Percentiles rank a stretch among this genome's conserved stretches.
Conservation (phyloP, 1,140 invertebrate species). For the Psilanteris sp. region DNA sequence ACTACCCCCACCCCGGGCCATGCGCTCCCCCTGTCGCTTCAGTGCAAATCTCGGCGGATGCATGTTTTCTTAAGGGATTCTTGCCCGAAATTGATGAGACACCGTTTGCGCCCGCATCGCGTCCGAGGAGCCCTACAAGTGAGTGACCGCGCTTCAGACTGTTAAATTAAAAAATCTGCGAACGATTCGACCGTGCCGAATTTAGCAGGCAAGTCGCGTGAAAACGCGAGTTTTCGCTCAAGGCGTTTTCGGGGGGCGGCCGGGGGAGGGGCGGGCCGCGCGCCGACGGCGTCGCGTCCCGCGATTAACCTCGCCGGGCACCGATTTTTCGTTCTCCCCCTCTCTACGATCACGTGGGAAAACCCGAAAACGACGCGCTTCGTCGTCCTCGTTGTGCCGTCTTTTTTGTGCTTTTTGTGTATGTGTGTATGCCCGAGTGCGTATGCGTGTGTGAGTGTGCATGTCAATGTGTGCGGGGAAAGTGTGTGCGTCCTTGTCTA, state of each 20-base stretch:
- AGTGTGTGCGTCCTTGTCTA: no score
- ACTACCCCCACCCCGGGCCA: slow-evolving; percentile 68
- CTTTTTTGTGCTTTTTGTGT: no score
- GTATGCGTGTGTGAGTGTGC: no score
- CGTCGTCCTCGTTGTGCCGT: no score
- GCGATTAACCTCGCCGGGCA: slow-evolving; percentile 1
- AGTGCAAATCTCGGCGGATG: slow-evolving; percentile 78
- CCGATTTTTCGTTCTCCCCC: no score
- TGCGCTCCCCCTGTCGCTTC: slow-evolving; percentile 71
- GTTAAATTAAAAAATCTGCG: no score
- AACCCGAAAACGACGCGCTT: no score
- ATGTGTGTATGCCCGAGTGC: no score
- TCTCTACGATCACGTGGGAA: no score
- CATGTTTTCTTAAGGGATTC: slow-evolving; percentile 79
- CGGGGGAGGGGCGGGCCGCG: not conserved
- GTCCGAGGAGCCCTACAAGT: slow-evolving; percentile 55
- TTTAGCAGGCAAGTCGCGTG: not conserved
- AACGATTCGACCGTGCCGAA: not conserved
- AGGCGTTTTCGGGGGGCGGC: slow-evolving; percentile 20
- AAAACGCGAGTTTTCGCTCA: slow-evolving; percentile 20
- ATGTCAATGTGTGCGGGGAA: no score
- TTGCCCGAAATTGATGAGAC: slow-evolving; percentile 72
- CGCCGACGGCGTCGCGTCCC: slow-evolving; percentile 18
- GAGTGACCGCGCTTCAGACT: slow-evolving; percentile 64
- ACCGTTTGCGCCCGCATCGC: slow-evolving; percentile 52